phyloP scores from a whole-genome alignment of 2,888 invertebrate species.

The Erpobdella octoculata region DNA sequence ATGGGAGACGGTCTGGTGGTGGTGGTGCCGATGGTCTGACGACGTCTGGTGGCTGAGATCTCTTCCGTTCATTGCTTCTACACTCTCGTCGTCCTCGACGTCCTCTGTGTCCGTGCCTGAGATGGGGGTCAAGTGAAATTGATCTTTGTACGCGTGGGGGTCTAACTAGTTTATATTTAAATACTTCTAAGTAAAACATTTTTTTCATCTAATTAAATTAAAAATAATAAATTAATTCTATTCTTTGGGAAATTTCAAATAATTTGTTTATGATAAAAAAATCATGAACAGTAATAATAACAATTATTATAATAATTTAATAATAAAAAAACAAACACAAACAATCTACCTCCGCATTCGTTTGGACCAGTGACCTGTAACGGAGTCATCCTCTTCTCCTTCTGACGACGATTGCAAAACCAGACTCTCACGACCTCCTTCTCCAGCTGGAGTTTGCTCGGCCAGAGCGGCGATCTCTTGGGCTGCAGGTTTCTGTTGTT shows the following conservation, averaged over 20 bases:
- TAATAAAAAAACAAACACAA: not conserved
- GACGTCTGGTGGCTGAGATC: not conserved
- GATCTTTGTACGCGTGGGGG: too few species aligned
- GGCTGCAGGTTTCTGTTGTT: slow-evolving; percentile 97
- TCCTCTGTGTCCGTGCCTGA: slow-evolving; percentile 21
- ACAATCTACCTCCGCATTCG: slow-evolving; percentile 35
- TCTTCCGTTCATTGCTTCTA: not conserved
- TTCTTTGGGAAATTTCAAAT: too few species aligned
- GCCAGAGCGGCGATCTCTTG: slow-evolving; percentile 93
- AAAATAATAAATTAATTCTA: not conserved
- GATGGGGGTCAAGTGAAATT: not conserved
- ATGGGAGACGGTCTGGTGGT: not conserved
- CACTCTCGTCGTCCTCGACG: slow-evolving; percentile 15
- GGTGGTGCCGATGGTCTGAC: not conserved
- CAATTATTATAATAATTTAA: not conserved
- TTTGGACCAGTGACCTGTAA: slow-evolving; percentile 46
- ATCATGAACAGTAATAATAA: too few species aligned
- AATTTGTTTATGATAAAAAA: too few species aligned
- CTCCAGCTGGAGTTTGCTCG: slow-evolving; percentile 88
- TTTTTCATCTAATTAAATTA: not conserved
- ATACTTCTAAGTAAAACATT: not conserved
- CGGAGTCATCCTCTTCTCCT: slow-evolving; percentile 94
- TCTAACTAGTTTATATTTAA: not conserved
- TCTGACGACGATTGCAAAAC: slow-evolving; percentile 67
- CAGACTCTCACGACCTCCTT: slow-evolving; percentile 71